Evolutionary conservation across 1,140 invertebrate species (phyloP).

Genomic region (Bactericera cockerelli): DNA sequence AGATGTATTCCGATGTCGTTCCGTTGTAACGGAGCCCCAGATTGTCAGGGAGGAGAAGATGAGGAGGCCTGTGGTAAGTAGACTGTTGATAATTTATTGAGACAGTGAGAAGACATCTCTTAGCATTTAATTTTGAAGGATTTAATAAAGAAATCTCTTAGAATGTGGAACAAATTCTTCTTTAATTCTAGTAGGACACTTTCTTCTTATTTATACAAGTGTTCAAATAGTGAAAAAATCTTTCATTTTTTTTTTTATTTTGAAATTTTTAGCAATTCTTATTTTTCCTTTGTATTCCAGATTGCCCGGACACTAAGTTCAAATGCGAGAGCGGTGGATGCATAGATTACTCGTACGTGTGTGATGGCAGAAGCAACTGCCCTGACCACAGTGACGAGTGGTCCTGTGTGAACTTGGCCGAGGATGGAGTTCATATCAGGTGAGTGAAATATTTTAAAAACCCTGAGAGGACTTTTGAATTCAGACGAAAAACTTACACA

Average conservation of each 20-base stretch:
- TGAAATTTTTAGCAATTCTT: no score
- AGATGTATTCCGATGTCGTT: constrained; percentile 39
- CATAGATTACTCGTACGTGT: constrained; percentile 34
- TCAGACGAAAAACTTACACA: no score
- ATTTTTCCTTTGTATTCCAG: constrained; percentile 24
- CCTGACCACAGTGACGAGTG: constrained; percentile 47
- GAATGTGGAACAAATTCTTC: no score
- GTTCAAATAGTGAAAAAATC: no score
- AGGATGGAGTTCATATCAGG: not conserved
- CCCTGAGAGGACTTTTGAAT: no score
- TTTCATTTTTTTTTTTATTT: no score
- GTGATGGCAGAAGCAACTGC: constrained; percentile 43
- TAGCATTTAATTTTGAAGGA: no score
- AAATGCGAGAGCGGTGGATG: constrained; percentile 42
- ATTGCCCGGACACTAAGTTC: constrained; percentile 37
- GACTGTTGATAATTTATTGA: no score
- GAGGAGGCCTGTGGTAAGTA: constrained; percentile 38
- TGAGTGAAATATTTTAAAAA: not conserved
- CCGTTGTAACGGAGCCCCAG: constrained; percentile 43
- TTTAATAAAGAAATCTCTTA: no score
- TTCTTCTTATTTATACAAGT: no score
- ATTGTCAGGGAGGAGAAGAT: constrained; percentile 47
- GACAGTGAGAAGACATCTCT: no score
- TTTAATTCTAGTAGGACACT: no score
- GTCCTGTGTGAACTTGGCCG: constrained; percentile 22